Percentiles rank a stretch among this genome's conserved stretches.
These are phyloP conservation scores for Tapera naevia DNA, from an alignment of 2,797 vertebrate genomes.

Conservation along the genomic window DNA sequence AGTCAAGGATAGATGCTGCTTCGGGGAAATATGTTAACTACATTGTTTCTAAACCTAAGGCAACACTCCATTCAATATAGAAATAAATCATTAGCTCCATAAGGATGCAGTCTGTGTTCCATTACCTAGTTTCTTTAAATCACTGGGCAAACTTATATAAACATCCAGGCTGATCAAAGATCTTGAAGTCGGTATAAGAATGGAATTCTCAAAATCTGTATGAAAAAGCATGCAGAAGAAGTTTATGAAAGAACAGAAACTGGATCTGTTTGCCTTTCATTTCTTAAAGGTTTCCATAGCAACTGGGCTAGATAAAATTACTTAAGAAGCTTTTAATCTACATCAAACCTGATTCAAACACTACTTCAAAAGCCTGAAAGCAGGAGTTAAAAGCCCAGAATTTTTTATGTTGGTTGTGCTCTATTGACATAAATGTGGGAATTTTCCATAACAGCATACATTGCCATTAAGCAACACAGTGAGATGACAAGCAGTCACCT, in stretches of 20 bases:
- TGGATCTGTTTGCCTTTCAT: background rate
- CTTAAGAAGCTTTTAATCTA: background rate
- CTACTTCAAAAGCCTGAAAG: slow-evolving; percentile 13
- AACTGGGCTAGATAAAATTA: background rate
- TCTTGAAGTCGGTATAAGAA: background rate
- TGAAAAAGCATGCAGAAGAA: background rate
- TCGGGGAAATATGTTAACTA: background rate
- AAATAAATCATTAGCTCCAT: background rate
- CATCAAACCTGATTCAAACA: background rate
- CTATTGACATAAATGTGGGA: background rate
- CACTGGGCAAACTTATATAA: background rate
- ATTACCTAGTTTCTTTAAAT: background rate
- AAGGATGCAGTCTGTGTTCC: background rate
- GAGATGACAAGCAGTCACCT: background rate
- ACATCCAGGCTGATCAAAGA: background rate
- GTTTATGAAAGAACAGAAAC: background rate
- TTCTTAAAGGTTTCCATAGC: background rate
- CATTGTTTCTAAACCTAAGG: background rate
- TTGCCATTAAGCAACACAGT: background rate
- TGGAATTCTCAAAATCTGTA: background rate
- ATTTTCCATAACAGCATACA: background rate
- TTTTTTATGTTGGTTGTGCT: background rate
- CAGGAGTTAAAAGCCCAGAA: background rate
- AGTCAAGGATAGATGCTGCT: background rate
- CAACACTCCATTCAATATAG: background rate